These are phyloP conservation scores for Cetoscarus ocellatus DNA, from an alignment of 2,797 vertebrate species.

Conservation along the genomic window DNA sequence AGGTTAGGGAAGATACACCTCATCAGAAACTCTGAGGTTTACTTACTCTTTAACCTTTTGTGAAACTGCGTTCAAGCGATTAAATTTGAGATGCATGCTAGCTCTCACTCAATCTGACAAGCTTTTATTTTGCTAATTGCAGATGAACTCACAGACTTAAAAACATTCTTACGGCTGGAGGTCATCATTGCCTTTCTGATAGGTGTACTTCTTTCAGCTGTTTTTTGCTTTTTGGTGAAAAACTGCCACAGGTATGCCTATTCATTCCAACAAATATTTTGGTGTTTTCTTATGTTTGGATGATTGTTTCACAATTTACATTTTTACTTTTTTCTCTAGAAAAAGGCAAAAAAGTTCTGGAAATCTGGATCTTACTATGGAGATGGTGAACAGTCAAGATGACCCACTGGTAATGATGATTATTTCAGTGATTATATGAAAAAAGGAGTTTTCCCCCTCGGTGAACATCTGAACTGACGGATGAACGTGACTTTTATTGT, in stretches of 20 bases:
- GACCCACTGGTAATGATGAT: slow-evolving; percentile 51
- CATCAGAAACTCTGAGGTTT: too few species aligned
- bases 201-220: slow-evolving; percentile 49
- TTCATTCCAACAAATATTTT: not conserved
- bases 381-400: slow-evolving; percentile 52
- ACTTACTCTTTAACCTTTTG: not conserved
- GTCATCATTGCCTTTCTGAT: slow-evolving; percentile 57
- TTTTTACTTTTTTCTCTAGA: slow-evolving; percentile 20
- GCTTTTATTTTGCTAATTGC: not conserved
- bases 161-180: not conserved
- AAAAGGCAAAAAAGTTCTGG: slow-evolving; percentile 18
- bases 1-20: too few species aligned
- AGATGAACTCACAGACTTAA: not conserved
- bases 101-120: rapidly evolving
- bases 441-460: too few species aligned
- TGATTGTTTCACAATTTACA: not conserved
- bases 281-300: not conserved
- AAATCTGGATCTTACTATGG: slow-evolving; percentile 27
- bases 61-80: not conserved
- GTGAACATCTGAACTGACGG: too few species aligned
- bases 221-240: slow-evolving; percentile 44
- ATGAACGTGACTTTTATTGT: too few species aligned
- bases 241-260: slow-evolving; percentile 58
- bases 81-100: not conserved
- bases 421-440: not conserved